Evolutionary conservation across 2,888 invertebrate species (phyloP).

Genomic region (Lochmaea capreae): DNA sequence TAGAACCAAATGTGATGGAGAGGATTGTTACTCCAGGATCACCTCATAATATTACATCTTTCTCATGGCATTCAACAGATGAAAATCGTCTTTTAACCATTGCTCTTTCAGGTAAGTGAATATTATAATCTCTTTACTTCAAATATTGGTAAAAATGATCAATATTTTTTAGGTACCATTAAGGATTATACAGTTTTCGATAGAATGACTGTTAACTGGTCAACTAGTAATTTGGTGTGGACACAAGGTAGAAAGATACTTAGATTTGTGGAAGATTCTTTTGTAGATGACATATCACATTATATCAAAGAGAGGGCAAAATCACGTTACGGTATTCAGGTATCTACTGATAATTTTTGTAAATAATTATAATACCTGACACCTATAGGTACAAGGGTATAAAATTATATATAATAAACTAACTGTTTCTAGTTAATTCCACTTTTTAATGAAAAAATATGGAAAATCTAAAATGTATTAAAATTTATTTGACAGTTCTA

Average conservation of each 20-base stretch:
- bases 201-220: conserved; percentile 85
- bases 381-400: too few species aligned
- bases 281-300: conserved; percentile 75
- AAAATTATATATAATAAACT: too few species aligned
- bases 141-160: too few species aligned
- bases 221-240: conserved; percentile 80
- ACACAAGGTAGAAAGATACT: conserved; percentile 77
- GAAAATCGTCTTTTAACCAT: conserved; percentile 82
- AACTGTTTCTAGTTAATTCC: too few species aligned
- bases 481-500: too few species aligned
- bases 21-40: conserved; percentile 71
- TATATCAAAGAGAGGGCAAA: conserved; percentile 79
- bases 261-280: conserved; percentile 70
- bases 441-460: too few species aligned
- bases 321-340: conserved; percentile 84
- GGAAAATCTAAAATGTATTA: too few species aligned
- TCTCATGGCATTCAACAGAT: conserved; percentile 89
- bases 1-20: conserved; percentile 82
- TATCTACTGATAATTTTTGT: conserved; percentile 54
- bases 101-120: conserved; percentile 67
- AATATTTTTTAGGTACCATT: conserved; percentile 68
- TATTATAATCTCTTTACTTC: neutral
- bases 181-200: conserved; percentile 84
- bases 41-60: conserved; percentile 73
- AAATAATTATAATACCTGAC: too few species aligned